Evolutionary conservation across 2,888 invertebrate species (phyloP), one percentile per base, ranked within the genome.

Genomic region (Xanthorhoe designata): DNA sequence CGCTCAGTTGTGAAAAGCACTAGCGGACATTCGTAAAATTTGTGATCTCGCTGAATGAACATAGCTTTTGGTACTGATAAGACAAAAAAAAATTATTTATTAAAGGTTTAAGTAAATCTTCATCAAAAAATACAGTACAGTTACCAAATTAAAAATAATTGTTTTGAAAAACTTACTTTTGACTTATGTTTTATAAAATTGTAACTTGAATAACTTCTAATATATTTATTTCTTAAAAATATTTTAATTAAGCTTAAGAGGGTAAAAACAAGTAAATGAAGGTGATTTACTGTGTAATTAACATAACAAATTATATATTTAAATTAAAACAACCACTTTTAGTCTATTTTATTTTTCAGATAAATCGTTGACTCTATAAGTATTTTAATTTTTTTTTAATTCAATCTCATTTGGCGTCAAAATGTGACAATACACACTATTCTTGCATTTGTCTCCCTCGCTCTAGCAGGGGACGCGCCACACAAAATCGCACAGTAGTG

Each of bases 161-260:
- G 47, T 47, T 47, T 47, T 47, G 2, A 17, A 47, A 47, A 47
- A 15, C 17, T 1, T 32, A 32, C 32, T 32, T 17, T 47, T 47
- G 7, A 17, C 7, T 47, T 47, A 17, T 15, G 17, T 17, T 45
- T 47, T 15, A 47, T 17, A 17, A 47, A 47, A 47, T 17, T 42
- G 8, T n/a, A 10, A 42, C 0, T 47, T 17, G 7, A 17, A 47
- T 47, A 47, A 17, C 13, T 42, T 42, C 13, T 13, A 32, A 32
- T 7, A 2, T 4, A 10, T 13, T 42, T 42, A 2, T 42, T 13
- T 13, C 38, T 13, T 47, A 15, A 17, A 15, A 17, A 7, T 47
- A 17, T 47, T 47, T 13, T 17, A 47, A 47, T 47, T 3, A 17
- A 7, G 17, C 47, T 17, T 17, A 72, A 61, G 66, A 52, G 64